Percentiles rank a stretch among this genome's conserved stretches.
phyloP scores from a whole-genome alignment of 2,797 vertebrate genomes.

The Malacoctenus gilli region DNA sequence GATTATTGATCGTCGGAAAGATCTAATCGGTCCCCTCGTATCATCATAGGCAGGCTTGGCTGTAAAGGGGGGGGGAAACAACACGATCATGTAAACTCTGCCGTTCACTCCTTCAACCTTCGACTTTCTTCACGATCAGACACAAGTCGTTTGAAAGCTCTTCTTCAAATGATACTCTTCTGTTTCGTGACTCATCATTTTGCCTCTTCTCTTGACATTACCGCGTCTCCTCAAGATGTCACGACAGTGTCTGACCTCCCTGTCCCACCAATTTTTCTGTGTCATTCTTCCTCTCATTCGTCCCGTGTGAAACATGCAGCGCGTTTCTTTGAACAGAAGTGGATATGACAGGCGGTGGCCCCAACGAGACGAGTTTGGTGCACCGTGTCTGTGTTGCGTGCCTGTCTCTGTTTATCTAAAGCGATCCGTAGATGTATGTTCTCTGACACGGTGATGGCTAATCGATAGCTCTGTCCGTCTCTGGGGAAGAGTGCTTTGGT shows the following conservation, averaged over 20 bases:
- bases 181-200: slow-evolving; percentile 18
- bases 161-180: slow-evolving; percentile 14
- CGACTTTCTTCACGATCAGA: slow-evolving; percentile 18
- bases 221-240: slow-evolving; percentile 34
- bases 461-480: slow-evolving; percentile 69
- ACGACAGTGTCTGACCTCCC: slow-evolving; percentile 27
- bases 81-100: slow-evolving; percentile 17
- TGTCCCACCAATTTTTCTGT: slow-evolving; percentile 22
- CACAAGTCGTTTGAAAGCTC: slow-evolving; percentile 39
- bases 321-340: slow-evolving; percentile 43
- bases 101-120: background rate
- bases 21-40: slow-evolving; percentile 61
- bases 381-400: slow-evolving; percentile 23
- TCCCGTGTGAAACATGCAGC: slow-evolving; percentile 32
- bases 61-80: slow-evolving; percentile 34
- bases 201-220: slow-evolving; percentile 7
- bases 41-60: slow-evolving; percentile 43
- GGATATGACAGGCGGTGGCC: slow-evolving; percentile 53
- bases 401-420: slow-evolving; percentile 51
- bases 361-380: slow-evolving; percentile 27
- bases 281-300: slow-evolving; percentile 19
- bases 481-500: slow-evolving; percentile 16
- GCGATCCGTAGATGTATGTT: slow-evolving; percentile 65
- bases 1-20: slow-evolving; percentile 61
- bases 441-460: slow-evolving; percentile 51